Evolutionary conservation across 2,888 invertebrate species (phyloP), one percentile per base, ranked within the genome.

Genomic region (Blastobasis lacticolella): DNA sequence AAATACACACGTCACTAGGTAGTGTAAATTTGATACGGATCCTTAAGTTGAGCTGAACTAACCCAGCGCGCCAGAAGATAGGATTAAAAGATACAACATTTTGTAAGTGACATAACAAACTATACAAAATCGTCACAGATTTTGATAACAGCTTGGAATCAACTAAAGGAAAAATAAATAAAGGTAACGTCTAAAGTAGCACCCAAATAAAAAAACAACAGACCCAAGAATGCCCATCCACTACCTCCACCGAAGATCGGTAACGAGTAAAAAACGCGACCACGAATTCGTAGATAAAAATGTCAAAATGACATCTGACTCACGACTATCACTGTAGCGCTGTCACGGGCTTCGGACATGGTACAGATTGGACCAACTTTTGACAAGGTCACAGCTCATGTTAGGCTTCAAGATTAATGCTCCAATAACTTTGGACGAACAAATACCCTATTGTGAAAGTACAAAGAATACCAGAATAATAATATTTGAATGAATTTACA

Each of bases 251-350:
- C 10, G 42, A 42, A 41, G 48, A 48, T 42, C 8, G 42, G 38
- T 37, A 37, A 36, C 37, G 46, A 38, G 6, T 49, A 37, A 37
- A 44, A 49, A 38, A 49, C 6, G 23, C 42, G 42, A n/a, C 46
- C 52, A 48, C 42, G 47, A 57, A 52, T 4, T 42, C 48, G 50
- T 10, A 67, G 70, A 74, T 70, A 65, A 75, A 73, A 69, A 75
- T 69, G 63, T 67, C 70, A 71, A 57, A 74, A 71, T 75, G 85
- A 85, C 81, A 76, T 75, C 67, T 67, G 69, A 71, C 75, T 84
- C 86, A 85, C 83, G 85, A 82, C 67, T 63, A 61, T 65, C 61
- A 72, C 71, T 65, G 58, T 57, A 63, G 54, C 36, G 60, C 69
- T 70, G 74, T 75, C 76, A 69, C 60, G 54, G 50, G 67, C 66